Base-by-base conservation (phyloP, 1,140 invertebrate species). In the Atta texana region DNA sequence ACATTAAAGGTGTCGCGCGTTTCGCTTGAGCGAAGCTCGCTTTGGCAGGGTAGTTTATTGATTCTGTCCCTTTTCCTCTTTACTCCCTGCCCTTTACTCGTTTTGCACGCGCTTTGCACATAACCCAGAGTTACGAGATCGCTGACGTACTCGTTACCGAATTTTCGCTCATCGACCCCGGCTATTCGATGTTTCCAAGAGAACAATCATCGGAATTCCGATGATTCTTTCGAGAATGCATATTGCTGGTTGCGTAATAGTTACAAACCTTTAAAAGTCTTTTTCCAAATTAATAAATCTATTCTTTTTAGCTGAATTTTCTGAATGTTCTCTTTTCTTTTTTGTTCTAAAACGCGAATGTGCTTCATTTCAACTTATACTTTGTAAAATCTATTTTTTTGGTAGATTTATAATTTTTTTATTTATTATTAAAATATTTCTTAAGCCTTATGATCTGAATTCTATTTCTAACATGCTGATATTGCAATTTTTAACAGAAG, bases 121-220 rank as follows among this genome's bases (percentile, higher is more conserved):
- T 61, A 84, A 84, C 24, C 80, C 24, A 57, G 80, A 84, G 80
- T 63, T 84, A 84, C 39, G 69, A 34, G 80, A 75, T 84, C 55
- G 80, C 80, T 84, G 68, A 63, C 80, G 69, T 84, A 63, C 68
- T 84, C 80, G 39, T 82, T 74, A 84, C 55, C 55, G 44, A 84
- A 84, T 75, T 84, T 84, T 84, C 57, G 55, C 69, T 24, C 55
- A n/a, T 84, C 39, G 28, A 74, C 69, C 55, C n/a, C 28, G 3
- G n/a, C 28, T 18, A 34, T 24, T 63, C 39, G 39, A 31, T 18
- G 39, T 82, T 72, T 72, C 78, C 68, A 59, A 72, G 53, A 34
- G 34, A 59, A 74, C 80, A 21, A n/a, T 39, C 21, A 31, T 75
- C 14, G 21, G 39, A 74, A 74, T 84, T 31, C 39, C 7, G n/a